phyloP scores from a whole-genome alignment of 23 tunicate genomes.

The Corella eumyota region DNA sequence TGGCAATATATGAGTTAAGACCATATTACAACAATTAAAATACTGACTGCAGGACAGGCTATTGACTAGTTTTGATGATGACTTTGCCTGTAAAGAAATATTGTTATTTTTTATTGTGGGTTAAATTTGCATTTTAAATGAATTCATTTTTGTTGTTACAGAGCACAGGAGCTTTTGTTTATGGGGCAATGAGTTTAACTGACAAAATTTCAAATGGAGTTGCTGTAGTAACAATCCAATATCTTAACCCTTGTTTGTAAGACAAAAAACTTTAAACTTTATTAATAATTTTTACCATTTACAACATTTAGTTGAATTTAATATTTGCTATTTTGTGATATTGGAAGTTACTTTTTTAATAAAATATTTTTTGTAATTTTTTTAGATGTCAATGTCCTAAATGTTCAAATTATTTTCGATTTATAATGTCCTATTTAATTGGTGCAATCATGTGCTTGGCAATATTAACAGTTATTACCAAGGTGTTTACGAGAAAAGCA shows the following conservation, averaged over 20 bases:
- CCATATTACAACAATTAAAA: too few relatives aligned
- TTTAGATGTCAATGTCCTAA: conserved; percentile 45
- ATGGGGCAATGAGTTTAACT: conserved; percentile 90
- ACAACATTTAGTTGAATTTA: too few relatives aligned
- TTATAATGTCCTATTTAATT: conserved; percentile 53
- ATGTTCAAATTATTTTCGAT: conserved; percentile 50
- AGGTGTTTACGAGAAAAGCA: neutral
- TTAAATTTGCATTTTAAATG: neutral
- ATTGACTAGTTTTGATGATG: too few relatives aligned
- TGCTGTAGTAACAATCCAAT: conserved; percentile 74
- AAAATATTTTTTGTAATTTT: neutral
- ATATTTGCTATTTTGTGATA: neutral
- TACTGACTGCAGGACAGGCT: too few relatives aligned
- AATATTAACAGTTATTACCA: conserved; percentile 10
- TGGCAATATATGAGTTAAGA: too few relatives aligned
- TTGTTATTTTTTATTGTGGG: neutral
- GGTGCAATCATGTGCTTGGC: conserved; percentile 43
- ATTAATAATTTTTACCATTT: neutral
- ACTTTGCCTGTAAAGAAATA: neutral
- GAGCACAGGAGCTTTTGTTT: conserved; percentile 89
- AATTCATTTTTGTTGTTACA: conserved; percentile 11
- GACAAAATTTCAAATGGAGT: conserved; percentile 93
- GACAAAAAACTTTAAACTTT: neutral
- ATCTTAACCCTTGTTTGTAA: conserved; percentile 84
- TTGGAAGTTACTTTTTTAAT: neutral